These are phyloP conservation scores for Dinothrombium tinctorium DNA, from an alignment of 1,140 invertebrate species.

Conservation along the genomic window DNA sequence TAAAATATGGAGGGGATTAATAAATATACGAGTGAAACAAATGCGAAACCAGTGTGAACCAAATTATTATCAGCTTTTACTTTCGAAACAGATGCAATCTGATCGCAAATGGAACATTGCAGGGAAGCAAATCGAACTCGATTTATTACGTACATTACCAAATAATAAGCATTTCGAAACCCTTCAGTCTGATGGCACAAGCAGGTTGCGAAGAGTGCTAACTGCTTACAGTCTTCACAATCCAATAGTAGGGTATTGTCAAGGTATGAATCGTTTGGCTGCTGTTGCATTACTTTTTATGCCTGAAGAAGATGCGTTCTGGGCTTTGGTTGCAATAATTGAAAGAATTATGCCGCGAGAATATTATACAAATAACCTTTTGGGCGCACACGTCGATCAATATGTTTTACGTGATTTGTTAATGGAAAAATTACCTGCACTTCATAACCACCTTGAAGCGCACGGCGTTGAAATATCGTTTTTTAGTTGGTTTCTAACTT, in stretches of 20 bases:
- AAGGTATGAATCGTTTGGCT: conserved; percentile 31
- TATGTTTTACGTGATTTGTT: conserved; percentile 26
- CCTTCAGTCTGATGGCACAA: conserved; percentile 24
- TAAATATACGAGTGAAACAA: conserved; percentile 6
- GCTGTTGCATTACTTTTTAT: conserved; percentile 31
- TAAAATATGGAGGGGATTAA: conserved; percentile 17
- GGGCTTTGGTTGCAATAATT: conserved; percentile 30
- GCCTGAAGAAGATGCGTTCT: conserved; percentile 32
- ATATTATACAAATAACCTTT: conserved; percentile 27
- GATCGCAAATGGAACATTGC: conserved; percentile 5
- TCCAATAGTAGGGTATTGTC: conserved; percentile 27
- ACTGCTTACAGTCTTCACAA: conserved; percentile 28
- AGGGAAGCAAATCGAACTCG: conserved; percentile 26
- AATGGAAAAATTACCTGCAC: conserved; percentile 27
- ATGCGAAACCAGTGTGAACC: background rate
- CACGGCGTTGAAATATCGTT: conserved; percentile 27
- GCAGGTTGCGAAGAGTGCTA: conserved; percentile 24
- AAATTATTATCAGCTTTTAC: conserved; percentile 8
- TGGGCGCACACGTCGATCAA: conserved; percentile 33
- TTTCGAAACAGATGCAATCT: background rate
- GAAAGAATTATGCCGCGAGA: conserved; percentile 28
- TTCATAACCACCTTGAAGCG: conserved; percentile 25
- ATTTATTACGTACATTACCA: conserved; percentile 28
- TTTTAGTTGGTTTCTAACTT: conserved; percentile 33
- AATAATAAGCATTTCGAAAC: conserved; percentile 28